A percentile compares a stretch with the other conserved stretches of the same genome.
phyloP scores from a whole-genome alignment of 92 coral and sea anemone species.

The Porites divaricata region DNA sequence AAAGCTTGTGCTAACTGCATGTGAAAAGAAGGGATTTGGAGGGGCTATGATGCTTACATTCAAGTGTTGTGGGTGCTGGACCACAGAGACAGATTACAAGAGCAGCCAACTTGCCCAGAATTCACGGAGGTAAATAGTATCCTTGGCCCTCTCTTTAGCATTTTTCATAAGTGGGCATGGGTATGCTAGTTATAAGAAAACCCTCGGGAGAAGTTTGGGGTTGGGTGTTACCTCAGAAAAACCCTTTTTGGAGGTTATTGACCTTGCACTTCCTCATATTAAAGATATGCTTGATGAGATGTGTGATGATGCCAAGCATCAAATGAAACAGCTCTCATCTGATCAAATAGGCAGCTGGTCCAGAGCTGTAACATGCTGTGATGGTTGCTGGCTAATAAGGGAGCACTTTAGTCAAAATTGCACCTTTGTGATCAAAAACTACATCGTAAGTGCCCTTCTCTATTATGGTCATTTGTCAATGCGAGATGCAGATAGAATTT shows the following conservation, averaged over 20 bases:
- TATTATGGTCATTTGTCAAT: conserved; percentile 79
- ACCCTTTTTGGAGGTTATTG: conserved; percentile 54
- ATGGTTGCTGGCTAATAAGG: too few species aligned
- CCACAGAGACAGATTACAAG: too few species aligned
- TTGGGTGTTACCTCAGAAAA: conserved; percentile 49
- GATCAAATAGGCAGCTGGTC: neutral
- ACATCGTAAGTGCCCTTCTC: conserved; percentile 51
- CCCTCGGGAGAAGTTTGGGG: conserved; percentile 58
- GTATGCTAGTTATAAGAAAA: conserved; percentile 45
- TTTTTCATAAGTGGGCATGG: conserved; percentile 50
- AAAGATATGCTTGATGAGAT: conserved; percentile 12
- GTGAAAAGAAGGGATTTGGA: too few species aligned
- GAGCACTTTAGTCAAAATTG: neutral
- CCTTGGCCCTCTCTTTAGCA: conserved; percentile 35
- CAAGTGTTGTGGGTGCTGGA: too few species aligned
- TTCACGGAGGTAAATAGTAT: too few species aligned
- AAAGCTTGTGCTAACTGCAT: too few species aligned
- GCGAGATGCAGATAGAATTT: neutral
- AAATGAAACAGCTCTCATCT: conserved; percentile 43
- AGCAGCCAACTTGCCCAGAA: too few species aligned
- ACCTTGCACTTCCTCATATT: conserved; percentile 53
- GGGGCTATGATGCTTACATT: too few species aligned
- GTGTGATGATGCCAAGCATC: neutral
- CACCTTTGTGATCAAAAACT: conserved; percentile 63
- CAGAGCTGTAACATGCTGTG: too few species aligned